phyloP scores from a whole-genome alignment of 2,888 invertebrate genomes.

The Zaprionus lineosus region DNA sequence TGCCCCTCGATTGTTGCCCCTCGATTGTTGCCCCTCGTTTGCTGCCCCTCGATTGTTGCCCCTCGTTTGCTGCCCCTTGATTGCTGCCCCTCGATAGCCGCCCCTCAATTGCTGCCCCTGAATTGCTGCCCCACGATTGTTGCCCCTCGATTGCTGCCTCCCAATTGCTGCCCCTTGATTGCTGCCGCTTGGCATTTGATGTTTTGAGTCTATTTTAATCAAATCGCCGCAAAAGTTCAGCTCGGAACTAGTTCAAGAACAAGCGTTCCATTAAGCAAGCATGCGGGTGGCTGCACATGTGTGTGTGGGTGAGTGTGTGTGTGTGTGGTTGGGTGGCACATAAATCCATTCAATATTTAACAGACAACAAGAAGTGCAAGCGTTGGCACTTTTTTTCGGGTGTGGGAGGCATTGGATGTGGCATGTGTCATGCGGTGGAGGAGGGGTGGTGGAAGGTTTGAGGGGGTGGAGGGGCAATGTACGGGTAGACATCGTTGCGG shows the following conservation, averaged over 20 bases:
- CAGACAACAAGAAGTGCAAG: slow-evolving; percentile 70
- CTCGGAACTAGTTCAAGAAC: slow-evolving; percentile 48
- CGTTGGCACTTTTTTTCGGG: slow-evolving; percentile 71
- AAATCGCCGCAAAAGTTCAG: slow-evolving; percentile 61
- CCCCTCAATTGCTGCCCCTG: too few species aligned
- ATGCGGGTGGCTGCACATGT: not conserved
- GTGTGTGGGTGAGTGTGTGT: slow-evolving; percentile 1
- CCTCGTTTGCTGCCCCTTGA: too few species aligned
- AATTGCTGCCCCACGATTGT: slow-evolving; percentile 8
- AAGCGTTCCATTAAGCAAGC: slow-evolving; percentile 54
- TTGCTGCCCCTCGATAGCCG: slow-evolving; percentile 14
- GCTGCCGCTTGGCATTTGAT: slow-evolving; percentile 20
- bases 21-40: slow-evolving; percentile 21
- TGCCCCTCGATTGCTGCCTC: slow-evolving; percentile 26
- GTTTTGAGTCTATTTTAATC: slow-evolving; percentile 63
- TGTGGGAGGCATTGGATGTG: too few species aligned
- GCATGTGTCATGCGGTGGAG: too few species aligned
- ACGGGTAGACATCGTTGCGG: not conserved
- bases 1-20: too few species aligned
- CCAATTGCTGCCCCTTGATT: too few species aligned
- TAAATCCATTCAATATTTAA: slow-evolving; percentile 69
- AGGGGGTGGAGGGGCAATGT: not conserved
- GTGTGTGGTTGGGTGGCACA: slow-evolving; percentile 35
- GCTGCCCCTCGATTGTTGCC: too few species aligned
- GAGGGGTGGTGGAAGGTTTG: too few species aligned